A percentile compares a stretch with the other conserved stretches of the same genome.
Evolutionary conservation across 2,113 vertebrate species (phyloP).

Genomic region (Hippolais icterina): DNA sequence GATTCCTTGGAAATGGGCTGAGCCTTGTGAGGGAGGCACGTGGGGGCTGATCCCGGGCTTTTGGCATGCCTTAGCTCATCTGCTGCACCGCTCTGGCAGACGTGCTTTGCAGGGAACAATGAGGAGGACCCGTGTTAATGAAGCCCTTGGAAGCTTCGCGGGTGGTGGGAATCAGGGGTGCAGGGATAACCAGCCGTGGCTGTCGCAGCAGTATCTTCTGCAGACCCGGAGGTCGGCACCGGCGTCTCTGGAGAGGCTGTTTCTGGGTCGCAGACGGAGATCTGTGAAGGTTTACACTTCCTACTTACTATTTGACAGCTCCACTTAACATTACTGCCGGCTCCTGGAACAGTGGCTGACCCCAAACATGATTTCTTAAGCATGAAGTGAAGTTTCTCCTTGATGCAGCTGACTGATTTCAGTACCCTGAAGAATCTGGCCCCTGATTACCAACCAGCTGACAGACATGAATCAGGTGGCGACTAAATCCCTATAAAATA

Average conservation of each 20-base stretch:
- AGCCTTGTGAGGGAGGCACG: neutral
- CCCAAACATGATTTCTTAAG: neutral
- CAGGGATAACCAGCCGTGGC: neutral
- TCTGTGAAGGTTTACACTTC: neutral
- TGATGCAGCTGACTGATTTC: neutral
- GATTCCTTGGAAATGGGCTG: neutral
- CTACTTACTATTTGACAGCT: neutral
- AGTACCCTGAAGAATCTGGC: neutral
- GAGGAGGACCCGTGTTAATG: neutral
- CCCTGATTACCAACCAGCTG: neutral
- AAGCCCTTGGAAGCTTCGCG: neutral
- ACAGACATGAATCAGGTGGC: neutral
- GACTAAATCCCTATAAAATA: neutral
- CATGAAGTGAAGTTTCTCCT: neutral
- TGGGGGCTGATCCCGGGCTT: neutral
- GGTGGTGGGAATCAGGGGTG: neutral
- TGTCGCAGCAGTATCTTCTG: neutral
- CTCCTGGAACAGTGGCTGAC: neutral
- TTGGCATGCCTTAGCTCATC: neutral
- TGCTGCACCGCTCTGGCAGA: neutral
- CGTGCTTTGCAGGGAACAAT: neutral
- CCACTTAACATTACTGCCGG: neutral
- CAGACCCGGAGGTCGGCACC: neutral
- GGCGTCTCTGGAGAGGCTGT: neutral
- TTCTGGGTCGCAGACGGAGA: neutral